phyloP scores from a whole-genome alignment of 1,140 invertebrate genomes.

The Paralvinella palmiformis region DNA sequence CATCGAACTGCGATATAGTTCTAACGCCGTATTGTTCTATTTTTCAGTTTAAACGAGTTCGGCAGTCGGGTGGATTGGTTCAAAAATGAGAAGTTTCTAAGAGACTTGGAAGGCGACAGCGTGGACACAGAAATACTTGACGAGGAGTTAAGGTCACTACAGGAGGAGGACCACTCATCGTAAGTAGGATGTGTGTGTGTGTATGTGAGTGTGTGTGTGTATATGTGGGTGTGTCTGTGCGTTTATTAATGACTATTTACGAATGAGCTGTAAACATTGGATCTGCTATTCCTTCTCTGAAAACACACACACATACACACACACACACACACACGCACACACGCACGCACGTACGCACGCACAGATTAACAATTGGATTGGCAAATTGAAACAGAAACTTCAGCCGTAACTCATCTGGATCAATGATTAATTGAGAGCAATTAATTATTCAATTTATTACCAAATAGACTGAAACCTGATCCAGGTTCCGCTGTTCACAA shows the following conservation, averaged over 20 bases:
- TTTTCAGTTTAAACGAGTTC: constrained; percentile 16
- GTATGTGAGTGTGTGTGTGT: too few species aligned
- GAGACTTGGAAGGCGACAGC: constrained; percentile 21
- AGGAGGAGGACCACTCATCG: constrained; percentile 16
- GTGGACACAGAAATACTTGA: constrained; percentile 21
- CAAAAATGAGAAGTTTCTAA: constrained; percentile 15
- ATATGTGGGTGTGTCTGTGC: background rate
- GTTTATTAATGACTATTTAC: too few species aligned
- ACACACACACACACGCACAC: background rate
- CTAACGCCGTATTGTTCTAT: too few species aligned
- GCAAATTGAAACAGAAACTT: too few species aligned
- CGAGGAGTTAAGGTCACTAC: constrained; percentile 17
- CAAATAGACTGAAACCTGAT: too few species aligned
- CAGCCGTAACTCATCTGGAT: too few species aligned
- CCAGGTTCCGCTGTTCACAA: too few species aligned
- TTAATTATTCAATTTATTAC: too few species aligned
- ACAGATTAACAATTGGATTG: background rate
- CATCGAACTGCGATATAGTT: too few species aligned
- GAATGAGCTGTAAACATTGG: too few species aligned
- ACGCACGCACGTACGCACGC: background rate
- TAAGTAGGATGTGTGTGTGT: constrained; percentile 3
- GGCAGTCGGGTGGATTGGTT: constrained; percentile 18
- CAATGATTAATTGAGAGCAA: too few species aligned
- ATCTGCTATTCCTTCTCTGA: too few species aligned
- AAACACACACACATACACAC: background rate